phyloP scores from a whole-genome alignment of 1,140 invertebrate species.

The Atopsyche davidsoni region DNA sequence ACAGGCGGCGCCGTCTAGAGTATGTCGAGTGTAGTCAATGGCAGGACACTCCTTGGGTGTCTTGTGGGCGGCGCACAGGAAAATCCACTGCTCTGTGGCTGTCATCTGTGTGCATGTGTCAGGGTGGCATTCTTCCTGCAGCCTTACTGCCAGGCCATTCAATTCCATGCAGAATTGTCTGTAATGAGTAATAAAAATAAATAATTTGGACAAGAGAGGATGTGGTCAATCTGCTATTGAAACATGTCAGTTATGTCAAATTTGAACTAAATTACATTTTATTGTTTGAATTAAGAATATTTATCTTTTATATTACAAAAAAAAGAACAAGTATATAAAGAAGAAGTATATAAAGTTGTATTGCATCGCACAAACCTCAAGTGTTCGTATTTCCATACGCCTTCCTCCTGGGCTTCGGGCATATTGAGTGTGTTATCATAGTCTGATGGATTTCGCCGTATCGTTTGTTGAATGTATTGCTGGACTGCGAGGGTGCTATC shows the following conservation, averaged over 20 bases:
- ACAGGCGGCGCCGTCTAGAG: slow-evolving; percentile 98
- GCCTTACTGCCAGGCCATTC: slow-evolving; percentile 90
- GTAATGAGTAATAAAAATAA: slow-evolving; percentile 37
- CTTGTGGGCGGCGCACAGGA: slow-evolving; percentile 98
- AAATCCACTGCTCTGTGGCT: slow-evolving; percentile 99
- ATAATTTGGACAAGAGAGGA: no score
- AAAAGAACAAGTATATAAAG: no score
- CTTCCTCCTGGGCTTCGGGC: slow-evolving; percentile 96
- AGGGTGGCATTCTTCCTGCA: slow-evolving; percentile 93
- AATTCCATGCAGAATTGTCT: slow-evolving; percentile 99
- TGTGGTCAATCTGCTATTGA: no score
- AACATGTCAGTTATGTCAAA: no score
- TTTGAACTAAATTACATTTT: no score
- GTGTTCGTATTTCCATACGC: slow-evolving; percentile 99
- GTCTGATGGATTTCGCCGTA: slow-evolving; percentile 86
- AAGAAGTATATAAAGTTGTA: no score
- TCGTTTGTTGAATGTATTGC: slow-evolving; percentile 98
- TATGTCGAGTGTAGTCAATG: slow-evolving; percentile 98
- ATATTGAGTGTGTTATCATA: slow-evolving; percentile 92
- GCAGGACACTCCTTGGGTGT: slow-evolving; percentile 99
- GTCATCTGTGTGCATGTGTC: slow-evolving; percentile 99
- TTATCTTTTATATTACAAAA: no score
- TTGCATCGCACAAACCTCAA: slow-evolving; percentile 55
- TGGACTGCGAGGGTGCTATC: slow-evolving; percentile 97
- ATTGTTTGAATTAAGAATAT: no score